Conservation (phyloP, 2,113 vertebrate species). For the Coturnix japonica region DNA sequence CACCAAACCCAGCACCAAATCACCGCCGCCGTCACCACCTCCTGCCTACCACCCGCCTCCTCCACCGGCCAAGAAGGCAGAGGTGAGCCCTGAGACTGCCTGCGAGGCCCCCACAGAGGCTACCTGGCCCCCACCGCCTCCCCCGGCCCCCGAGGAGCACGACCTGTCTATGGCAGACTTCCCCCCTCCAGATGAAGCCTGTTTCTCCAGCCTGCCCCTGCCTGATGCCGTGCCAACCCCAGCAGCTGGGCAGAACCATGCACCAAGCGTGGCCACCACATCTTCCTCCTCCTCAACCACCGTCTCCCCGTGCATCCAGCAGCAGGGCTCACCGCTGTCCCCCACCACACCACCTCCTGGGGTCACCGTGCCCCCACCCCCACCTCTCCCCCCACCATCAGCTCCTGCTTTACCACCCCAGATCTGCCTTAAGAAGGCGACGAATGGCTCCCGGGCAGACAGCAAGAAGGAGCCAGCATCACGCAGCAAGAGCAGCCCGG, state of each 20-base stretch:
- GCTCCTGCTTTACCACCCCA: conserved; percentile 20
- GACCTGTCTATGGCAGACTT: conserved; percentile 85
- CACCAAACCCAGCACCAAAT: conserved; percentile 47
- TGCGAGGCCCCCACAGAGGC: conserved; percentile 59
- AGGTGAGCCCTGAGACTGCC: conserved; percentile 40
- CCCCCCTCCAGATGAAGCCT: conserved; percentile 86
- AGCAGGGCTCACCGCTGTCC: not conserved
- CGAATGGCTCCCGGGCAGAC: not conserved
- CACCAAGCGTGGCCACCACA: accelerated
- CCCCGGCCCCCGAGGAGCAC: conserved; percentile 79
- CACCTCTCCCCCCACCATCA: not conserved
- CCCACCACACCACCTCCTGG: accelerated
- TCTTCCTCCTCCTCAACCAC: not conserved
- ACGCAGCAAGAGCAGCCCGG: conserved; percentile 76
- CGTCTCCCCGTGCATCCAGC: not conserved
- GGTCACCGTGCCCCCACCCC: not conserved
- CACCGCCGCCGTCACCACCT: conserved; percentile 87
- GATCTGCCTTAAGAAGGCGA: conserved; percentile 58
- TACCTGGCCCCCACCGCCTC: conserved; percentile 90
- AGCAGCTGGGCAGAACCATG: accelerated
- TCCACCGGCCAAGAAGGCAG: conserved; percentile 81
- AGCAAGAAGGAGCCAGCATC: conserved; percentile 78
- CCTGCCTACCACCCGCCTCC: conserved; percentile 89
- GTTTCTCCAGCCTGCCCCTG: conserved; percentile 73
- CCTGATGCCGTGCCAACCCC: not conserved